A percentile compares a stretch with the other conserved stretches of the same genome.
These are phyloP conservation scores for Drosophila tropicalis DNA, from an alignment of 1,140 invertebrate species.

Conservation along the genomic window DNA sequence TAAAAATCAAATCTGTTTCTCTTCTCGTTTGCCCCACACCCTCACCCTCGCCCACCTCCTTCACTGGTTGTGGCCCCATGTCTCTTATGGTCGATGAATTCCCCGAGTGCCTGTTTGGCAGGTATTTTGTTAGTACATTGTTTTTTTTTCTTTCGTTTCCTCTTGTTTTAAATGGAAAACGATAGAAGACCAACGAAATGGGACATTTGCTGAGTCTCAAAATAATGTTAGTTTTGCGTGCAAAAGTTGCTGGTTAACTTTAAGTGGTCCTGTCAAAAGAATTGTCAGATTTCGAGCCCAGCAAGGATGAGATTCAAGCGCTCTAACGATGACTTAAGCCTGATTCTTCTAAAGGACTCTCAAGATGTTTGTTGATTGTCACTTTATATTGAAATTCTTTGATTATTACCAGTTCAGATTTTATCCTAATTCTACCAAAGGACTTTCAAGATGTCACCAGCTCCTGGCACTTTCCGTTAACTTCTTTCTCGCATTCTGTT, in stretches of 20 bases:
- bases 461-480: neutral
- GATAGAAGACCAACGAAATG: neutral
- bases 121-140: slow-evolving; percentile 8
- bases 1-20: slow-evolving; percentile 82
- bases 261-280: no score
- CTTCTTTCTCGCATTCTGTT: neutral
- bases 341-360: no score
- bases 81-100: neutral
- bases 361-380: no score
- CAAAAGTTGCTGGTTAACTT: no score
- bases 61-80: neutral
- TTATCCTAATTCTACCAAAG: no score
- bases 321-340: no score
- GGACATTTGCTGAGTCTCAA: neutral
- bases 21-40: slow-evolving; percentile 13
- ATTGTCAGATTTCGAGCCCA: no score
- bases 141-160: neutral
- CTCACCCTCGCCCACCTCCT: neutral
- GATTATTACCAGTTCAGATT: no score
- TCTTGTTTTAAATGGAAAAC: neutral
- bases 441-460: no score
- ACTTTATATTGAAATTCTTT: no score
- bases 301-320: no score
- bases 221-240: slow-evolving; percentile 1
- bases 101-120: slow-evolving; percentile 1